Conservation (phyloP, 1,140 invertebrate genomes). For the Orius laevigatus region DNA sequence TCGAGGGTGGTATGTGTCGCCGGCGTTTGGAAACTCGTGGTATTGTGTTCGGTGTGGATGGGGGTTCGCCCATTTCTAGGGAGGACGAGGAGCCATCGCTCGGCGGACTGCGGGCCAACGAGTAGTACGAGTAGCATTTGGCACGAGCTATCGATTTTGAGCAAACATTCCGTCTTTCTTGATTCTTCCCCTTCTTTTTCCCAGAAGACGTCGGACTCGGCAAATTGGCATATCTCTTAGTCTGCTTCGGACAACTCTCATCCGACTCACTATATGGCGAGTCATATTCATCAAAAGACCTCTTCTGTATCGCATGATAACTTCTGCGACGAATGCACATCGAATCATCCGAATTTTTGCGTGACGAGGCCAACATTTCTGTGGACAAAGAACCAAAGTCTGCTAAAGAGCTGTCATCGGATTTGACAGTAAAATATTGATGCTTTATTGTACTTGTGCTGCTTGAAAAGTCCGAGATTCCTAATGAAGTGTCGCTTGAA, state of each 20-base stretch:
- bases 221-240: constrained; percentile 8
- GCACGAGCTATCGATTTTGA: constrained; percentile 19
- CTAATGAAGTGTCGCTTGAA: constrained; percentile 52
- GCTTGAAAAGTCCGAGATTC: constrained; percentile 67
- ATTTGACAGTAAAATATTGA: constrained; percentile 18
- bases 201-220: constrained; percentile 7
- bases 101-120: constrained; percentile 23
- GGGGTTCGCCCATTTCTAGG: constrained; percentile 20
- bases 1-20: constrained; percentile 17
- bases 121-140: constrained; percentile 25
- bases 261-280: constrained; percentile 24
- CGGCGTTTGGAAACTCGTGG: constrained; percentile 23
- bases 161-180: constrained; percentile 7
- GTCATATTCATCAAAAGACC: constrained; percentile 24
- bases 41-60: constrained; percentile 22
- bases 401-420: constrained; percentile 22
- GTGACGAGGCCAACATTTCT: constrained; percentile 19
- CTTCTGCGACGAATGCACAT: constrained; percentile 11
- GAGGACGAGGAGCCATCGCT: constrained; percentile 24
- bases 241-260: constrained; percentile 17
- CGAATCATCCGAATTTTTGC: constrained; percentile 21
- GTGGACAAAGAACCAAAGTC: constrained; percentile 22
- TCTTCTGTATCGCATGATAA: constrained; percentile 13
- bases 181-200: constrained; percentile 8
- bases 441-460: constrained; percentile 22